A percentile compares a stretch with the other conserved stretches of the same genome.
Conservation (phyloP, 2,888 invertebrate genomes). For the Drosophila fulvimacula region DNA sequence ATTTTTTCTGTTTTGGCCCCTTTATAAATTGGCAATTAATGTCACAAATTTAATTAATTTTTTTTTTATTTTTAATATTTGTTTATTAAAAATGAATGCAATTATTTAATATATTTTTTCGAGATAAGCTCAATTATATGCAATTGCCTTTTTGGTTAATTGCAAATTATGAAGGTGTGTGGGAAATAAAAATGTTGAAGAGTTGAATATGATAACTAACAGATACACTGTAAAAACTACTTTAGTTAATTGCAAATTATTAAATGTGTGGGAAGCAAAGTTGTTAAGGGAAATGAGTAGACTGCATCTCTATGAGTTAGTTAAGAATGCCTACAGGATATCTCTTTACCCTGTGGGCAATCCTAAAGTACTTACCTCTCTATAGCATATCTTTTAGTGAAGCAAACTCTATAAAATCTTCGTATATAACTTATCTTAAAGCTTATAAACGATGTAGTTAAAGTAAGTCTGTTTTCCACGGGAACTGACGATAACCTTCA, state of each 20-base stretch:
- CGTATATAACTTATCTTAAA: neutral
- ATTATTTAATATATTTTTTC: slow-evolving; percentile 45
- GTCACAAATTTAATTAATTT: slow-evolving; percentile 38
- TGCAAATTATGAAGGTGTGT: slow-evolving; percentile 30
- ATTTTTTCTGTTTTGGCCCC: neutral
- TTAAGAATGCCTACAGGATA: no score
- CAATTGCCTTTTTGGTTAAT: slow-evolving; percentile 40
- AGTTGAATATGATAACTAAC: neutral
- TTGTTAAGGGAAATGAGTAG: neutral
- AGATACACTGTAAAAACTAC: neutral
- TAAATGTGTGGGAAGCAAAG: neutral
- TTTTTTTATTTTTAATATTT: slow-evolving; percentile 9
- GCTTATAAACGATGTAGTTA: slow-evolving; percentile 7
- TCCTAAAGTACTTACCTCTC: neutral
- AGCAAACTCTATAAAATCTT: no score
- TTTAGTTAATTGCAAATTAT: neutral
- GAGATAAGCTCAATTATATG: slow-evolving; percentile 38
- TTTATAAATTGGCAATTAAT: slow-evolving; percentile 34
- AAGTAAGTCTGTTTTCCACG: slow-evolving; percentile 14
- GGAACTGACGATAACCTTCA: slow-evolving; percentile 39
- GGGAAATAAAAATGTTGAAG: slow-evolving; percentile 14
- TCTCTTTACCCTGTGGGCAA: neutral
- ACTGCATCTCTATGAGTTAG: no score
- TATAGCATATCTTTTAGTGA: neutral
- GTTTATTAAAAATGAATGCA: slow-evolving; percentile 24